Percentiles rank a stretch among this genome's conserved stretches.
Conservation (phyloP, 2,113 vertebrate genomes). For the Tinamus guttatus region DNA sequence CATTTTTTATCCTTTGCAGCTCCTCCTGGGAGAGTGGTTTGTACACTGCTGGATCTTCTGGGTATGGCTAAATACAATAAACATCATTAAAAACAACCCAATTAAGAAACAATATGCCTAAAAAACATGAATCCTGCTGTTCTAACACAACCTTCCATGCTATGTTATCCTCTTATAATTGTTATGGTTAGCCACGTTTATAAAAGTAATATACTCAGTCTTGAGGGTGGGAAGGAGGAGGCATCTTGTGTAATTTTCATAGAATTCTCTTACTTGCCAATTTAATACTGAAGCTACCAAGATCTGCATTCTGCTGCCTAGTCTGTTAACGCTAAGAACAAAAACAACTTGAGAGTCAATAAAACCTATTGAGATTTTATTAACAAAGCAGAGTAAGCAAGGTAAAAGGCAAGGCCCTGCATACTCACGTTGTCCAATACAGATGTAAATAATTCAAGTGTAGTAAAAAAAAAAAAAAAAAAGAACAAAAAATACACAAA, state of each 20-base stretch:
- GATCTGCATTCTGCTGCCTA: neutral
- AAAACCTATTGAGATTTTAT: neutral
- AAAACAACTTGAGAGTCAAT: neutral
- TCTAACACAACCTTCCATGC: neutral
- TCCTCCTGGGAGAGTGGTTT: conserved; percentile 99
- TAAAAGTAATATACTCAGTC: neutral
- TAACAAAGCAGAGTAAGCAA: neutral
- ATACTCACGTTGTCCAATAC: neutral
- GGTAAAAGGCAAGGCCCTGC: neutral
- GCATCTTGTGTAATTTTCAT: neutral
- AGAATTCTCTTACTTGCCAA: neutral
- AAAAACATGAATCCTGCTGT: neutral
- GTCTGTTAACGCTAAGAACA: neutral
- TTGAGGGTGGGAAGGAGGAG: neutral
- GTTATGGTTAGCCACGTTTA: neutral
- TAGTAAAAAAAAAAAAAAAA: no score
- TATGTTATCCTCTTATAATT: neutral
- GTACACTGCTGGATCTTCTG: conserved; percentile 98
- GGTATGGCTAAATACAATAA: conserved; percentile 89
- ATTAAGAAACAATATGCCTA: neutral
- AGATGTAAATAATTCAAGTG: neutral
- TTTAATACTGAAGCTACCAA: neutral
- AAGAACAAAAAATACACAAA: no score
- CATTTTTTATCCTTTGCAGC: conserved; percentile 99
- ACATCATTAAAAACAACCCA: neutral